Percentiles rank a stretch among this genome's conserved stretches.
Evolutionary conservation across 1,140 invertebrate genomes (phyloP).

Genomic region (Saccostrea glomerata): DNA sequence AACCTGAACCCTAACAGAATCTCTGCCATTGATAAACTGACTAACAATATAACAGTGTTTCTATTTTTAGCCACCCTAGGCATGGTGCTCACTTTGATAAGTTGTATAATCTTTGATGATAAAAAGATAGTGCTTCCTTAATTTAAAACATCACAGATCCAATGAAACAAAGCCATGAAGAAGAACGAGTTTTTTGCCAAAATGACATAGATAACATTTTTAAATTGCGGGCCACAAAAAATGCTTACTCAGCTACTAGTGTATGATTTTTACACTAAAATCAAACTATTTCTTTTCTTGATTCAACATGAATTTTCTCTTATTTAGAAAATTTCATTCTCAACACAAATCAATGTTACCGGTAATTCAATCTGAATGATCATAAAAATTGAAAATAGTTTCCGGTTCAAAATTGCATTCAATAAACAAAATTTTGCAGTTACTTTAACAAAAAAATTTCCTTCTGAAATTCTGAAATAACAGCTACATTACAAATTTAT

Average conservation of each 20-base stretch:
- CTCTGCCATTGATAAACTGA: conserved; percentile 13
- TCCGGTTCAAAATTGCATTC: not conserved
- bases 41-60: conserved; percentile 6
- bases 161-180: not conserved
- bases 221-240: not conserved
- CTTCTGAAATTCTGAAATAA: too few species aligned
- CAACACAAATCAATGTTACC: too few species aligned
- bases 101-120: not conserved
- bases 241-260: not conserved
- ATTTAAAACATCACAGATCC: not conserved
- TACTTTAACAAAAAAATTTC: too few species aligned
- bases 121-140: conserved; percentile 13
- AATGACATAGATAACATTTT: not conserved
- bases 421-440: not conserved
- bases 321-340: not conserved
- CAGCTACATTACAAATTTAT: not conserved
- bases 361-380: not conserved
- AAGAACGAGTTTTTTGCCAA: not conserved
- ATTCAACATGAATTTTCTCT: not conserved
- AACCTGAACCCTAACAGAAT: not conserved
- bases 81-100: conserved; percentile 23
- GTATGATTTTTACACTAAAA: not conserved
- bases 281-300: not conserved
- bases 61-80: not conserved
- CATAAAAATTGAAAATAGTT: not conserved